Percentiles rank a stretch among this genome's conserved stretches.
phyloP scores from a whole-genome alignment of 2,797 vertebrate genomes.

The Limosa lapponica region DNA sequence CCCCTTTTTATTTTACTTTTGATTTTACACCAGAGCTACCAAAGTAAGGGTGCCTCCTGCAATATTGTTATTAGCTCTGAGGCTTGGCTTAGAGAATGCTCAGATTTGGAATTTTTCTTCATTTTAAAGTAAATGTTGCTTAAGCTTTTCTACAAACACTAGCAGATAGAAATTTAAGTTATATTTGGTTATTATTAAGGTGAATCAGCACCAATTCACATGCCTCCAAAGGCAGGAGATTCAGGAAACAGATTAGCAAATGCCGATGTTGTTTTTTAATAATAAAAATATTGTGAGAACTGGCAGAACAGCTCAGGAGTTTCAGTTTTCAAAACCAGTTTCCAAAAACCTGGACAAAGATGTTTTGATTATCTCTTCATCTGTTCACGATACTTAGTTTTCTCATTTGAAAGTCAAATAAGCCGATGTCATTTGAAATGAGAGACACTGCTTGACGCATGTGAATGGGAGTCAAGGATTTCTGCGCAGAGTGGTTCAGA shows the following conservation, averaged over 20 bases:
- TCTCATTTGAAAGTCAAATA: slow-evolving; percentile 69
- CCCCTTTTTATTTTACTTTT: neutral
- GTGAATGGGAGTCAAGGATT: slow-evolving; percentile 58
- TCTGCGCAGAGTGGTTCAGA: neutral
- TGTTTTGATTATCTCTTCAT: slow-evolving; percentile 71
- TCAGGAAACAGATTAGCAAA: neutral
- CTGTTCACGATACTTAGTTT: slow-evolving; percentile 62
- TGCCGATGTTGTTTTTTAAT: slow-evolving; percentile 22
- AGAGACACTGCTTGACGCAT: slow-evolving; percentile 40
- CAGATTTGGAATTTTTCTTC: neutral
- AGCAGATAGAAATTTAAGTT: neutral
- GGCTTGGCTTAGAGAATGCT: neutral
- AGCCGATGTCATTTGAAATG: slow-evolving; percentile 39
- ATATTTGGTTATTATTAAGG: neutral
- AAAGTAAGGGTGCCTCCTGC: neutral
- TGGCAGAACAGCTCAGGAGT: slow-evolving; percentile 31
- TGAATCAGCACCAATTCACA: neutral
- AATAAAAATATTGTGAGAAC: slow-evolving; percentile 65
- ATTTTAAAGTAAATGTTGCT: neutral
- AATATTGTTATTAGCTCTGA: neutral
- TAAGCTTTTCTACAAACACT: neutral
- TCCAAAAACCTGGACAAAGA: slow-evolving; percentile 68
- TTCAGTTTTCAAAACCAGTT: slow-evolving; percentile 47
- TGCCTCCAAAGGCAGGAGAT: neutral
- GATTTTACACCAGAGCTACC: neutral